A percentile compares a stretch with the other conserved stretches of the same genome.
Evolutionary conservation across 1,140 invertebrate species (phyloP).

Genomic region (Lordiphosa stackelbergi): DNA sequence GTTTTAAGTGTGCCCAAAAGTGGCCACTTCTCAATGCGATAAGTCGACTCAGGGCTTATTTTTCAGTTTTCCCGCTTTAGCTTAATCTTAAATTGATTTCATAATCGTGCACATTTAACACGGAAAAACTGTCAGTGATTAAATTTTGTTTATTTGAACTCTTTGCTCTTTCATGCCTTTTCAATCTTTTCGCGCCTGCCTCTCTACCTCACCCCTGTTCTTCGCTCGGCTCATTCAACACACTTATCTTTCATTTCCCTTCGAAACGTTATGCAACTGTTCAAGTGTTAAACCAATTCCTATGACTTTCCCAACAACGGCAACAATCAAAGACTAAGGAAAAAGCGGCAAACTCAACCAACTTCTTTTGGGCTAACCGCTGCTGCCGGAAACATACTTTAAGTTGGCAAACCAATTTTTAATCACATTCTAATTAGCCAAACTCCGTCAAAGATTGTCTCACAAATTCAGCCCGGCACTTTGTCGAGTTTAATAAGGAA

Average conservation of each 20-base stretch:
- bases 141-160: conserved; percentile 1
- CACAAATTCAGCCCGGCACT: conserved; percentile 4
- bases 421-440: conserved; percentile 73
- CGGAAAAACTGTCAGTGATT: not conserved
- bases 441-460: conserved; percentile 45
- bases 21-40: too few relatives aligned
- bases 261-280: conserved; percentile 33
- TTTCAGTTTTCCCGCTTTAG: too few relatives aligned
- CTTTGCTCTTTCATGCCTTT: too few relatives aligned
- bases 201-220: not conserved
- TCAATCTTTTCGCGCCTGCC: not conserved
- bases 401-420: conserved; percentile 52
- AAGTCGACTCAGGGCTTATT: too few relatives aligned
- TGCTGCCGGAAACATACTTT: conserved; percentile 5
- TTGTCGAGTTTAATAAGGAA: conserved; percentile 64
- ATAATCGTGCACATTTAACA: too few relatives aligned
- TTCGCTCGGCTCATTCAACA: conserved; percentile 4
- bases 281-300: conserved; percentile 34
- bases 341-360: conserved; percentile 27
- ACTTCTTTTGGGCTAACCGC: conserved; percentile 1
- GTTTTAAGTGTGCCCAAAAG: too few relatives aligned
- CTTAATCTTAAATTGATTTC: too few relatives aligned
- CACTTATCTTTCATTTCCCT: conserved; percentile 40
- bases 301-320: conserved; percentile 20
- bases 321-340: conserved; percentile 28